Evolutionary conservation across 2,113 vertebrate species (phyloP).

Genomic region (Thinocorus orbignyianus): DNA sequence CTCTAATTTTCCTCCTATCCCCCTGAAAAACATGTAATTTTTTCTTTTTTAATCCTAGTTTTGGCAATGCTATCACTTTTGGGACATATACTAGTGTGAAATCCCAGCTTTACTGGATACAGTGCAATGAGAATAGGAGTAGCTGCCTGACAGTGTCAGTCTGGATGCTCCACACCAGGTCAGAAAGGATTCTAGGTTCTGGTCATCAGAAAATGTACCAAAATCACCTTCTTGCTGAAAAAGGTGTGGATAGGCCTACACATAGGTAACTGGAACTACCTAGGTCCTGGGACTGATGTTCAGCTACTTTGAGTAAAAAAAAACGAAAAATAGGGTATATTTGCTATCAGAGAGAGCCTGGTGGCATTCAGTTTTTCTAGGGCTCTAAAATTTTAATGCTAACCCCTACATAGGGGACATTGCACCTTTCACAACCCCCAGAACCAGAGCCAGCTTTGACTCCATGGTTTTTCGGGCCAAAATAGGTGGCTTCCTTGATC

Average conservation of each 20-base stretch:
- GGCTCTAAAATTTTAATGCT: background rate
- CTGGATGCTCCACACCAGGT: background rate
- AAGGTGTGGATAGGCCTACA: background rate
- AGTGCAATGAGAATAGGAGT: background rate
- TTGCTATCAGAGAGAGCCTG: background rate
- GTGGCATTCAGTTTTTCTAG: background rate
- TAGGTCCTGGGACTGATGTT: background rate
- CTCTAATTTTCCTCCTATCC: background rate
- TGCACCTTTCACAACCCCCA: background rate
- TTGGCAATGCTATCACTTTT: background rate
- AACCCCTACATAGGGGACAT: background rate
- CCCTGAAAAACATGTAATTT: background rate
- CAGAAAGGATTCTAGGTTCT: background rate
- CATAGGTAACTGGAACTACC: background rate
- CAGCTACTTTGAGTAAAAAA: background rate
- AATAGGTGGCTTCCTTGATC: background rate
- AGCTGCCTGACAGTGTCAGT: background rate
- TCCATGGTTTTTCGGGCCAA: background rate
- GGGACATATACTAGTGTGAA: background rate
- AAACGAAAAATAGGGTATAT: background rate
- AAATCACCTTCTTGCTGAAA: background rate
- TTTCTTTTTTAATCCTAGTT: background rate
- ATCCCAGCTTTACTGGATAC: background rate
- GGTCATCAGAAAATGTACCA: background rate
- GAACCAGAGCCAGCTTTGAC: background rate